phyloP scores from a whole-genome alignment of 2,113 vertebrate species.

The Seriola dumerili region DNA sequence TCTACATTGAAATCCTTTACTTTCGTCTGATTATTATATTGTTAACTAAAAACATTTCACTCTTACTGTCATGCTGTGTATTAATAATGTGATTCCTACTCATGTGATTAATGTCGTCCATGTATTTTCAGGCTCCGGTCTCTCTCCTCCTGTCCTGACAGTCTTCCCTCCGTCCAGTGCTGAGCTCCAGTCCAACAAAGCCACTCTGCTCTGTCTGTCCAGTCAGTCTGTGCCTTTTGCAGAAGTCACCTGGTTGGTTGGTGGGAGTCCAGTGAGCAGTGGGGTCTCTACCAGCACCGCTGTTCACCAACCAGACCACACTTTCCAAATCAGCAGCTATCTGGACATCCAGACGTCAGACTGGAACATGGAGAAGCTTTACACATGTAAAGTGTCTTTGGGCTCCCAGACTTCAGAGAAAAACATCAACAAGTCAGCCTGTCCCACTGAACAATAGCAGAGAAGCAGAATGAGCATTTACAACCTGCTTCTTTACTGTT shows the following conservation, averaged over 20 bases:
- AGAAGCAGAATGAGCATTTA: slow-evolving; percentile 15
- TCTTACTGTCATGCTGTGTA: neutral
- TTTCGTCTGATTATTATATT: too few relatives aligned
- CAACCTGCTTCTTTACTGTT: slow-evolving; percentile 17
- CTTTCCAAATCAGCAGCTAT: slow-evolving; percentile 77
- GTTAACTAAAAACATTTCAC: too few relatives aligned
- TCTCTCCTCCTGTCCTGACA: slow-evolving; percentile 72
- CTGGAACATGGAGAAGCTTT: slow-evolving; percentile 66
- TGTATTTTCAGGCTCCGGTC: slow-evolving; percentile 63
- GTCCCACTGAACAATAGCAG: slow-evolving; percentile 6
- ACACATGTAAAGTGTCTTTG: slow-evolving; percentile 66
- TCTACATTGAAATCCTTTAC: too few relatives aligned
- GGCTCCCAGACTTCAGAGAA: slow-evolving; percentile 56
- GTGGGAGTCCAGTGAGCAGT: slow-evolving; percentile 59
- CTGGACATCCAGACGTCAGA: slow-evolving; percentile 64
- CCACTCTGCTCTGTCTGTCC: slow-evolving; percentile 77
- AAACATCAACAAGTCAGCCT: slow-evolving; percentile 62
- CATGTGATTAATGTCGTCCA: neutral
- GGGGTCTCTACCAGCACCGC: slow-evolving; percentile 72
- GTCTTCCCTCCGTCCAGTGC: slow-evolving; percentile 76
- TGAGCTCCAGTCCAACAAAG: slow-evolving; percentile 71
- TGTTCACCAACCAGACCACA: slow-evolving; percentile 68
- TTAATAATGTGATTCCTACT: neutral
- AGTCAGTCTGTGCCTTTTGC: slow-evolving; percentile 59
- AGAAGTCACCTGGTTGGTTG: slow-evolving; percentile 72